Evolutionary conservation across 2,888 invertebrate genomes (phyloP), one percentile per base, ranked within the genome.

Genomic region (Patella pellucida): DNA sequence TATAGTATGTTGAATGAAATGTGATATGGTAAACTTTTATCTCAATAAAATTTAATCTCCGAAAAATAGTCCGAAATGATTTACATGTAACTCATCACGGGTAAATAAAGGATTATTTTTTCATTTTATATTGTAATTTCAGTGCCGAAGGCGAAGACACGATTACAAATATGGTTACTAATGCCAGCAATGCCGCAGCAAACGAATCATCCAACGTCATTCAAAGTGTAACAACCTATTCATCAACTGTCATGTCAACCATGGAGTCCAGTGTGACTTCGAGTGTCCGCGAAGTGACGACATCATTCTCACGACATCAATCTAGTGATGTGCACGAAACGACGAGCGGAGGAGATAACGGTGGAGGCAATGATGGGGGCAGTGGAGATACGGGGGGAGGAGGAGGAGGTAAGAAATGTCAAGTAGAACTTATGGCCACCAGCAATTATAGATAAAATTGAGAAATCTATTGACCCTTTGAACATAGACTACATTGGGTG

Each of bases 291-390:
- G 62, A 62, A 23, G 62, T 62, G 62, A 62, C 62, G 14, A 62
- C 62, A 62, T 62, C 62, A 62, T n/a, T 62, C 19, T 62, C 62
- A 62, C 62, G 62, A 62, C 62, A 62, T 62, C n/a, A 23, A 62
- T 62, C 62, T 62, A 62, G 62, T 62, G 62, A 62, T 62, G 62
- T 62, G 19, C 9, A 9, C 0, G 62, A 62, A 19, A 62, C 62
- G 23, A 62, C 62, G 23, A 23, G 62, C 23, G 62, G 62, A 23
- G 23, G 62, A 12, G 62, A 62, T 62, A 23, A 14, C 23, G 19
- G 23, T 12, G 23, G 62, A 23, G 19, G 62, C 23, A 23, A 23
- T 11, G 23, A 23, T 62, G 62, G 62, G n/a, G 62, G 23, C 19
- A 62, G 62, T 62, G 62, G 62, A 4, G 23, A n/a, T 23, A 23